These are phyloP conservation scores for Squalus acanthias DNA, from an alignment of 2,797 vertebrate genomes.

Conservation along the genomic window DNA sequence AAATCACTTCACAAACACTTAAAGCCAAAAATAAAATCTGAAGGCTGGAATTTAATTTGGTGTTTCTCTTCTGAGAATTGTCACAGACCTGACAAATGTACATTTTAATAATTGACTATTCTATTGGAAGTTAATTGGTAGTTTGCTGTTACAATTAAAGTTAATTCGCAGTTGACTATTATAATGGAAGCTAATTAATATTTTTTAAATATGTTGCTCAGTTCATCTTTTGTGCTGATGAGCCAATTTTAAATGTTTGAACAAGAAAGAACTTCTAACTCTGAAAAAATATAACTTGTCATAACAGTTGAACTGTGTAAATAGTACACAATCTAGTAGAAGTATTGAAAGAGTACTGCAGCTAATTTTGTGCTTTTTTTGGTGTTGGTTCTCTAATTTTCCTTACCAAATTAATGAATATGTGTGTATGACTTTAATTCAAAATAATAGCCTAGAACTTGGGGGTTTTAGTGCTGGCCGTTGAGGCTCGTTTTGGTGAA, in stretches of 20 bases:
- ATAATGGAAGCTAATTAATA: neutral
- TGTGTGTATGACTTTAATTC: too few species aligned
- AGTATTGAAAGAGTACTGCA: neutral
- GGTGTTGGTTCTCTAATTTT: neutral
- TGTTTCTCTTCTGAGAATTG: neutral
- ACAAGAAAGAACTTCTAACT: neutral
- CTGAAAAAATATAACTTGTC: neutral
- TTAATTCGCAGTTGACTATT: neutral
- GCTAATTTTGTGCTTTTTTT: neutral
- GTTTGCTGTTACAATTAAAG: neutral
- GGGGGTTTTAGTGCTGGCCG: too few species aligned
- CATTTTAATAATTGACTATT: neutral
- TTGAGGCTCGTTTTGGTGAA: too few species aligned
- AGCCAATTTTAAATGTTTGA: neutral
- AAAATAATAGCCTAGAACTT: too few species aligned
- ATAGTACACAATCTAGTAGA: neutral
- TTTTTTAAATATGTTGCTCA: neutral
- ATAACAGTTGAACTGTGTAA: neutral
- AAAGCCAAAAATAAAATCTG: neutral
- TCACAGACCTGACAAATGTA: neutral
- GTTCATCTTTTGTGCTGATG: too few species aligned
- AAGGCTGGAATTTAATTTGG: slow-evolving; percentile 9
- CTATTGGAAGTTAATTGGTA: neutral
- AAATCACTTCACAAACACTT: neutral
- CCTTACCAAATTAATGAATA: too few species aligned